phyloP scores from a whole-genome alignment of 1,140 invertebrate genomes.

The Nebria ingens region DNA sequence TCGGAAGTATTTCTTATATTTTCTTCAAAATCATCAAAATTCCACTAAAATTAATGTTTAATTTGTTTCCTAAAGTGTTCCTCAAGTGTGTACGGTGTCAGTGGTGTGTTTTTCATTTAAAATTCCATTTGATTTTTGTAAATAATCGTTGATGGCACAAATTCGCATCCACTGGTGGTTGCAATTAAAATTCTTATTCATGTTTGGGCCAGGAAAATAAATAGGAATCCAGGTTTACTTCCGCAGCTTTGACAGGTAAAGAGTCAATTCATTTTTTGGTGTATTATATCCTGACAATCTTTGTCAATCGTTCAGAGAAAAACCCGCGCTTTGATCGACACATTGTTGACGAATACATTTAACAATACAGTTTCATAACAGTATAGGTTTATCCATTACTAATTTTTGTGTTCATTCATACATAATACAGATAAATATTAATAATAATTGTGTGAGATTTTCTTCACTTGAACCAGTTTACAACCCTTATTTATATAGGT shows the following conservation, averaged over 20 bases:
- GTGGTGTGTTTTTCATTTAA: background rate
- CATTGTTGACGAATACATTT: too few species aligned
- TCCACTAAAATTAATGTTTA: background rate
- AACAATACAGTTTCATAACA: too few species aligned
- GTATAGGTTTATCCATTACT: too few species aligned
- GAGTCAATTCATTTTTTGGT: background rate
- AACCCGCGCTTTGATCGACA: too few species aligned
- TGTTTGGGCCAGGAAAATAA: background rate
- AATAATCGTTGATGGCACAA: background rate
- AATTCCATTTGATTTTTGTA: background rate
- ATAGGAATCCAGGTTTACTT: background rate
- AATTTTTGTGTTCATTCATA: too few species aligned
- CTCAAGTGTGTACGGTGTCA: background rate
- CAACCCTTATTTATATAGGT: too few species aligned
- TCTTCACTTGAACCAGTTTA: too few species aligned
- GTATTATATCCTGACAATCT: too few species aligned
- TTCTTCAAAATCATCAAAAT: background rate
- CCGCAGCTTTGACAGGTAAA: background rate
- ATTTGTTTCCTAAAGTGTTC: background rate
- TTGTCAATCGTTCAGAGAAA: too few species aligned
- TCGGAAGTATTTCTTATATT: slow-evolving; percentile 6
- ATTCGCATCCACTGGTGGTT: background rate
- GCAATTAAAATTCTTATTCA: background rate
- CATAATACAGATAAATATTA: too few species aligned
- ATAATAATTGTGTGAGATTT: too few species aligned